Evolutionary conservation across 1,140 invertebrate genomes (phyloP), one percentile per base, ranked within the genome.

Genomic region (Steinernema khuongi): DNA sequence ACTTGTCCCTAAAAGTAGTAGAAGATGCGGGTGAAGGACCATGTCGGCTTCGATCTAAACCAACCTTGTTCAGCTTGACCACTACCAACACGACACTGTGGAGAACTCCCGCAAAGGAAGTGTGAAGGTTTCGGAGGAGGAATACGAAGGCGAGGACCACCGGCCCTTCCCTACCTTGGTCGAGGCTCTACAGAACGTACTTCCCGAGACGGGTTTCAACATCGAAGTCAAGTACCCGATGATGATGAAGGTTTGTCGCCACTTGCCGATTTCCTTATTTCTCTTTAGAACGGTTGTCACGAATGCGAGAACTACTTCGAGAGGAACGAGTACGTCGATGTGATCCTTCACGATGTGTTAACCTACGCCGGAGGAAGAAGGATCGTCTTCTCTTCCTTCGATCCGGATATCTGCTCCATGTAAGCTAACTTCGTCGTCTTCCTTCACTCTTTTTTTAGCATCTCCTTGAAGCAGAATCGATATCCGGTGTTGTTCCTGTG

Each of bases 371-470:
- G 79, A 33, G 69, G 41, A 4, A 74, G 84, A 26, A 75, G 83
- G 14, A 84, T 85, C 28, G 77, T 85, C 22, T 85, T 85, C 70
- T 85, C 84, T 4, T 85, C 79, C 26, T 85, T 85, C 68, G 81
- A 85, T 78, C 84, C 84, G 18, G 84, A 85, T 72, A 80, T 85
- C 72, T 85, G 84, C 72, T 78, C 77, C 22, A 79, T 85, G 82
- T 81, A 77, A 68, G 81, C 74, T 68, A 22, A 18, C 14, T 11
- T 31, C 31, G 2, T 22, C 28, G 4, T 2, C 33, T 31, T 41
- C 7, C 18, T 67, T 32, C 32, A 17, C n/a, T 26, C n/a, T 66
- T 17, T 41, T 70, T 83, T 78, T 36, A 84, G 81, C 68, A 67
- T 82, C 28, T 44, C 79, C 17, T 66, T 82, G 28, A 84, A 84